phyloP scores from a whole-genome alignment of 2,888 invertebrate species.

The Macrosiphum euphorbiae region DNA sequence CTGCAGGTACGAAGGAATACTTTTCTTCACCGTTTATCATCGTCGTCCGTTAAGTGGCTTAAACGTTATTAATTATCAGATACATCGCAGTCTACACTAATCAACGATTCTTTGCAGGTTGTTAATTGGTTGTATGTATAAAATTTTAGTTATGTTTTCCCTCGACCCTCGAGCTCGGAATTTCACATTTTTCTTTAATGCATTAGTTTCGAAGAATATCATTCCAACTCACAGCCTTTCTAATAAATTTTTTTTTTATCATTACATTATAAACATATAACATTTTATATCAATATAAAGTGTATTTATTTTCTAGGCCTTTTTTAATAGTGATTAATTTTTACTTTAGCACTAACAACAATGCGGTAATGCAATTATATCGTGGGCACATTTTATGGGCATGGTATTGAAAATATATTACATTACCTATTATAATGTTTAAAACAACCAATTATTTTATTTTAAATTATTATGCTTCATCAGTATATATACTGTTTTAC shows the following conservation, averaged over 20 bases:
- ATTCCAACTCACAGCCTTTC: not conserved
- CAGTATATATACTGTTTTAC: not conserved
- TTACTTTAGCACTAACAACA: not conserved
- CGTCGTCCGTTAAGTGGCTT: not conserved
- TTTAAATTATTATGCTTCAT: not conserved
- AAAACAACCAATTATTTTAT: not conserved
- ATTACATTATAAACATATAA: not conserved
- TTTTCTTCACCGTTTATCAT: not conserved
- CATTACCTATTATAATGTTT: not conserved
- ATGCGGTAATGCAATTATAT: not conserved
- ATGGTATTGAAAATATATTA: not conserved
- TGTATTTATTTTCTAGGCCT: not conserved
- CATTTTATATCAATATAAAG: not conserved
- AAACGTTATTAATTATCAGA: not conserved
- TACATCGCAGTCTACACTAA: not conserved
- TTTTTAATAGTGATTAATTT: not conserved
- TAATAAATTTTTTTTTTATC: not conserved
- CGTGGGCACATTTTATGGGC: not conserved
- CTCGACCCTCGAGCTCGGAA: not conserved
- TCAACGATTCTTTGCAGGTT: slow-evolving; percentile 50
- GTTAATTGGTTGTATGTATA: slow-evolving; percentile 49
- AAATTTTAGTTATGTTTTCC: slow-evolving; percentile 20
- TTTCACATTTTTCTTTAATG: slow-evolving; percentile 41
- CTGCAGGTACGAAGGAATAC: not conserved
- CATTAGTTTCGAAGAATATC: slow-evolving; percentile 20